A percentile compares a stretch with the other conserved stretches of the same genome.
Evolutionary conservation across 1,140 invertebrate species (phyloP).

Genomic region (Papilio polytes): DNA sequence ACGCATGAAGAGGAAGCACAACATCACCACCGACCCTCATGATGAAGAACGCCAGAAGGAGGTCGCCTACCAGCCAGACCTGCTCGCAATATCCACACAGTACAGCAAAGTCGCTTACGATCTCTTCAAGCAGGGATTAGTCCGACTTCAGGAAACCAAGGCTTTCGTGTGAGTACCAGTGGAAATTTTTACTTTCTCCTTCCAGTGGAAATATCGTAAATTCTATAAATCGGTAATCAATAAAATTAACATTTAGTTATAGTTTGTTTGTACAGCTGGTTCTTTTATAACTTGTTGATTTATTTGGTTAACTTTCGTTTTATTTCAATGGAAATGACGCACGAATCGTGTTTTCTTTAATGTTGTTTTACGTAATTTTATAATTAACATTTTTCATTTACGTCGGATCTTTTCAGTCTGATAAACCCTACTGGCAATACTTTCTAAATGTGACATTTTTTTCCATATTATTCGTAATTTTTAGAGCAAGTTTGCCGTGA

Average conservation of each 20-base stretch:
- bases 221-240: not conserved
- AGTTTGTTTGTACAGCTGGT: conserved; percentile 14
- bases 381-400: conserved; percentile 39
- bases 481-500: conserved; percentile 1
- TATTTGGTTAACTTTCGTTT: conserved; percentile 1
- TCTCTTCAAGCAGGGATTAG: conserved; percentile 60
- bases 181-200: conserved; percentile 41
- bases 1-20: conserved; percentile 74
- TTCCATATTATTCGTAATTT: not conserved
- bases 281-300: conserved; percentile 20
- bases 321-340: not conserved
- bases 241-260: not conserved
- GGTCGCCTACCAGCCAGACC: conserved; percentile 77
- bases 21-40: conserved; percentile 68
- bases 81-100: conserved; percentile 75
- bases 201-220: not conserved
- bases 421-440: not conserved
- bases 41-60: conserved; percentile 67
- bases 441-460: not conserved
- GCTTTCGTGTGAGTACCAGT: conserved; percentile 71
- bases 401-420: conserved; percentile 8
- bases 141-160: conserved; percentile 70
- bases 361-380: conserved; percentile 19
- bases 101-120: conserved; percentile 71
- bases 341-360: not conserved